Percentiles rank a stretch among this genome's conserved stretches.
These are phyloP conservation scores for Intellagama lesueurii DNA, from an alignment of 2,797 vertebrate species.

Conservation along the genomic window DNA sequence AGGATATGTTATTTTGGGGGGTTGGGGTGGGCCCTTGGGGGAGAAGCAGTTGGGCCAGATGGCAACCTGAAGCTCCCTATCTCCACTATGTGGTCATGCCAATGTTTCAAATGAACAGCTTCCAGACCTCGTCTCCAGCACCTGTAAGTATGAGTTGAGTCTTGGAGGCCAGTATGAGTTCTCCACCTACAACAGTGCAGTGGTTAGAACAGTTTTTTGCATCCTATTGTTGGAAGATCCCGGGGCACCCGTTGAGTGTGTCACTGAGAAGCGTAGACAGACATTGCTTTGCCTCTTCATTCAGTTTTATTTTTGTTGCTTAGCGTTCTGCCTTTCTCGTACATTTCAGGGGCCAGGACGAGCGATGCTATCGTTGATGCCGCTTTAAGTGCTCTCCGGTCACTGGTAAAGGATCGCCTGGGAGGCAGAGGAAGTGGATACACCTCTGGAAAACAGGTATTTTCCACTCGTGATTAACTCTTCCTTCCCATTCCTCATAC, in stretches of 20 bases:
- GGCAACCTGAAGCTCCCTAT: not conserved
- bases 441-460: constrained; percentile 85
- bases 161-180: not conserved
- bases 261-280: no score
- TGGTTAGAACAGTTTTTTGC: not conserved
- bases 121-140: not conserved
- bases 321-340: constrained; percentile 17
- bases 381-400: constrained; percentile 84
- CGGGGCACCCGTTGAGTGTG: not conserved
- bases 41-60: not conserved
- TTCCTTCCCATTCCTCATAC: not conserved
- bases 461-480: not conserved
- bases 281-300: not conserved
- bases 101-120: not conserved
- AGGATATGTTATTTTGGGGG: no score
- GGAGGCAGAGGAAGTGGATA: constrained; percentile 85
- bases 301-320: not conserved
- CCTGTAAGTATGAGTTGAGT: not conserved
- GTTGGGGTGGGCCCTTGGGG: no score
- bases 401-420: constrained; percentile 90
- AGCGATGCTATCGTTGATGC: constrained; percentile 91
- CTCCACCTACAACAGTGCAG: not conserved
- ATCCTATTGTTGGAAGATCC: not conserved
- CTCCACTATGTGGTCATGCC: not conserved
- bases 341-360: constrained; percentile 85